Percentiles rank a stretch among this genome's conserved stretches.
Conservation (phyloP, 2,113 vertebrate genomes). For the Solea solea region DNA sequence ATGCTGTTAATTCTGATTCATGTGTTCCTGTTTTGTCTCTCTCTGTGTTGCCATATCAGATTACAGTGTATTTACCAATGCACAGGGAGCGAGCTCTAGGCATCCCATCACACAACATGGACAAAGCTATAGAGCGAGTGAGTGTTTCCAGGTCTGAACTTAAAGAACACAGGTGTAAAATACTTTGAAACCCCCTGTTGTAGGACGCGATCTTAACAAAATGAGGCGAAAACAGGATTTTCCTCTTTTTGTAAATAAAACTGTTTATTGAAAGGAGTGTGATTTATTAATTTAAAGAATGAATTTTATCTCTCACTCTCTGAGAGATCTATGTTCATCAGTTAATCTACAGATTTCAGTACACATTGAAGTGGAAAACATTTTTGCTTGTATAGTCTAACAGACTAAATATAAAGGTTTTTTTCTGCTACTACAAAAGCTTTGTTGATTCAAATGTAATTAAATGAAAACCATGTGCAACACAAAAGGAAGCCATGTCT, state of each 20-base stretch:
- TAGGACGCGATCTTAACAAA: constrained; percentile 35
- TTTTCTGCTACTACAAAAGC: too few relatives aligned
- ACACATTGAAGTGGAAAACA: too few relatives aligned
- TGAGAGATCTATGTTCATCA: too few relatives aligned
- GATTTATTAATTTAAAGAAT: constrained; percentile 17
- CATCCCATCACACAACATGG: constrained; percentile 38
- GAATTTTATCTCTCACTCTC: neutral
- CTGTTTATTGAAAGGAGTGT: constrained; percentile 59
- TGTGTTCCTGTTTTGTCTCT: constrained; percentile 35
- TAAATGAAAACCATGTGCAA: too few relatives aligned
- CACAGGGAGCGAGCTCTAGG: constrained; percentile 36
- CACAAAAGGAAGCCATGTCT: neutral
- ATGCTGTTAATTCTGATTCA: constrained; percentile 40
- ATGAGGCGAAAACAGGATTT: constrained; percentile 24
- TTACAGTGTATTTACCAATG: constrained; percentile 68
- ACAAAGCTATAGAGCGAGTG: constrained; percentile 32
- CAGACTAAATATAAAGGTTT: too few relatives aligned
- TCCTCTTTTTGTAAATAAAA: constrained; percentile 70
- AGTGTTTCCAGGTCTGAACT: constrained; percentile 52
- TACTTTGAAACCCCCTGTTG: constrained; percentile 34
- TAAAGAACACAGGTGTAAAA: constrained; percentile 33
- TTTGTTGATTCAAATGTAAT: too few relatives aligned
- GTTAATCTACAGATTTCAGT: too few relatives aligned
- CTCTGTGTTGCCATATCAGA: constrained; percentile 65
- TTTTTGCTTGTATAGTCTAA: too few relatives aligned